These are phyloP conservation scores for Zoanthus sociatus DNA, from an alignment of 92 coral and sea anemone genomes.

Conservation along the genomic window DNA sequence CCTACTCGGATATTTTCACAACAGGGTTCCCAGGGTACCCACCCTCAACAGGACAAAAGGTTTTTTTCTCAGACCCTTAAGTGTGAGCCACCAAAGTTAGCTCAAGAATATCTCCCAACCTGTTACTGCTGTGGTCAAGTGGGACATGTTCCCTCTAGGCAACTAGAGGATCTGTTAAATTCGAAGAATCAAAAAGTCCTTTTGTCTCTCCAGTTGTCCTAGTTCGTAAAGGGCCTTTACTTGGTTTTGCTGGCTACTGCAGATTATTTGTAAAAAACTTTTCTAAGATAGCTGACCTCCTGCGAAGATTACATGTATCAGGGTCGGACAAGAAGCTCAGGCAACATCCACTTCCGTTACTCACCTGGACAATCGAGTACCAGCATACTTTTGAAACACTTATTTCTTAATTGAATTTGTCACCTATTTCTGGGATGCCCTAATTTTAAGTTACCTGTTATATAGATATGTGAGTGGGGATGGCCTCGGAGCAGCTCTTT, in stretches of 20 bases:
- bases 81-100: conserved; percentile 10
- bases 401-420: conserved; percentile 43
- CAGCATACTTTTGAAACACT: background rate
- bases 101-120: conserved; percentile 21
- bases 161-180: conserved; percentile 37
- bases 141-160: conserved; percentile 19
- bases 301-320: conserved; percentile 45
- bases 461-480: conserved; percentile 36
- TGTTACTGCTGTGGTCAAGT: conserved; percentile 19
- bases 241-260: conserved; percentile 63
- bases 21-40: conserved; percentile 25
- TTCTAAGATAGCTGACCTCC: conserved; percentile 63
- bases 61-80: background rate
- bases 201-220: conserved; percentile 50
- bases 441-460: conserved; percentile 41
- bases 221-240: conserved; percentile 38
- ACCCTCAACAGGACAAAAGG: conserved; percentile 6
- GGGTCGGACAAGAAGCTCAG: conserved; percentile 20
- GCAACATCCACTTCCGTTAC: conserved; percentile 9
- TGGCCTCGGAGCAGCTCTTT: conserved; percentile 53
- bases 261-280: conserved; percentile 62
- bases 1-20: conserved; percentile 12
- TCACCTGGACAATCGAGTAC: conserved; percentile 42
- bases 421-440: conserved; percentile 52
- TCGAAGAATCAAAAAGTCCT: conserved; percentile 41